Percentiles rank a stretch among this genome's conserved stretches.
Evolutionary conservation across 2,888 invertebrate species (phyloP).

Genomic region (Lithodes maja): DNA sequence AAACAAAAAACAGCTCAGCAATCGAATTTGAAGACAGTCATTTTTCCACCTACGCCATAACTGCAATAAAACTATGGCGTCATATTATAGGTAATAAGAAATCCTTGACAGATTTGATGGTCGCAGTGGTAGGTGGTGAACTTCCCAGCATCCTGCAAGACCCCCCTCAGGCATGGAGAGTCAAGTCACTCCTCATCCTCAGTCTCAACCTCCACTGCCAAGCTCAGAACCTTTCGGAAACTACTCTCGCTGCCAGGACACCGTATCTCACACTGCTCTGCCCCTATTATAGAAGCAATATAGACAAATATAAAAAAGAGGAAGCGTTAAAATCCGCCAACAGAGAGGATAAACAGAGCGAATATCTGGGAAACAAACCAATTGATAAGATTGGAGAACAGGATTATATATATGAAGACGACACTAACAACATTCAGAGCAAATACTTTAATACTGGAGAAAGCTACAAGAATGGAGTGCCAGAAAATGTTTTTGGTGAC

Average conservation of each 20-base stretch:
- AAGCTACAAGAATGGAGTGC: background rate
- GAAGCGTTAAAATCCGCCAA: background rate
- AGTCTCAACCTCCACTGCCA: background rate
- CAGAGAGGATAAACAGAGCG: background rate
- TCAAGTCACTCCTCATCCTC: background rate
- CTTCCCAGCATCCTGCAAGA: background rate
- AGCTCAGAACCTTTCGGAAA: background rate
- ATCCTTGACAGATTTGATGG: background rate
- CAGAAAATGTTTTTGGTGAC: too few relatives aligned
- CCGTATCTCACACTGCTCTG: conserved; percentile 28
- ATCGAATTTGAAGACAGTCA: too few relatives aligned
- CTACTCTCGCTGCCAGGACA: conserved; percentile 12
- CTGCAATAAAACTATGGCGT: too few relatives aligned
- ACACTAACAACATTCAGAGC: background rate
- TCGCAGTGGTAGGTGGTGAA: background rate
- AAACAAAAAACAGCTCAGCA: too few relatives aligned
- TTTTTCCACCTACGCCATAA: too few relatives aligned
- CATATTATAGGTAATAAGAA: too few relatives aligned
- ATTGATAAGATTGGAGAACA: too few relatives aligned
- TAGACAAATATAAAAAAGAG: background rate
- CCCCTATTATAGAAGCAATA: background rate
- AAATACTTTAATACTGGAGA: background rate
- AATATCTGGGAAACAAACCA: too few relatives aligned
- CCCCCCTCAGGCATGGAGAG: background rate
- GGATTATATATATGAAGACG: too few relatives aligned